Evolutionary conservation across 2,797 vertebrate genomes (phyloP).

Genomic region (Thalassophryne amazonica): DNA sequence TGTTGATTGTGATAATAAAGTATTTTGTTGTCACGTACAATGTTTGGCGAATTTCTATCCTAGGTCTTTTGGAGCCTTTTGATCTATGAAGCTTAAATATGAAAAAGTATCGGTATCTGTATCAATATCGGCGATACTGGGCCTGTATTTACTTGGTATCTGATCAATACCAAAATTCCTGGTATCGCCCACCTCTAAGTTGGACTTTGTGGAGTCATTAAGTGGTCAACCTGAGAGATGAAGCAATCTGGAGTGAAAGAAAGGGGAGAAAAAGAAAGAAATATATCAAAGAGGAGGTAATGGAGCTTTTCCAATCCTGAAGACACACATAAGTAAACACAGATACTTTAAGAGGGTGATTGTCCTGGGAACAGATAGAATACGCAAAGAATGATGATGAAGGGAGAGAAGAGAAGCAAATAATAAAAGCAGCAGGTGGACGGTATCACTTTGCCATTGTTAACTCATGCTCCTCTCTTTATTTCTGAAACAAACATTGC

Average conservation of each 20-base stretch:
- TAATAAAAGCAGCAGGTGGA: conserved; percentile 25
- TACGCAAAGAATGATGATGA: conserved; percentile 28
- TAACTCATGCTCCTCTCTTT: conserved; percentile 7
- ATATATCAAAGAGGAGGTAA: conserved; percentile 46
- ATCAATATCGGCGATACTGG: too few species aligned
- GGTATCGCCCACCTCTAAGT: neutral
- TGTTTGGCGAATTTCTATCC: too few species aligned
- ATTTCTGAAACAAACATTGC: too few species aligned
- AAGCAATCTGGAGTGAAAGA: neutral
- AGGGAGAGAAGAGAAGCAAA: neutral
- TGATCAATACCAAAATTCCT: too few species aligned
- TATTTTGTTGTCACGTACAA: too few species aligned
- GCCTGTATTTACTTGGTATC: too few species aligned
- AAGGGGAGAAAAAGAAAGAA: conserved; percentile 3
- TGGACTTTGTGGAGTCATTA: neutral
- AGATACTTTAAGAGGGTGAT: conserved; percentile 9
- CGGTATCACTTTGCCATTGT: conserved; percentile 12
- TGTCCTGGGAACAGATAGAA: conserved; percentile 1
- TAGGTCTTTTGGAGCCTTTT: too few species aligned
- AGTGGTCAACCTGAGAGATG: neutral
- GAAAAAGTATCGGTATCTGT: too few species aligned
- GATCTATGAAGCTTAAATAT: too few species aligned
- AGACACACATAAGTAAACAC: conserved; percentile 44
- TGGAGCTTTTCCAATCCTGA: conserved; percentile 50
- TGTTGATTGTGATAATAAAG: too few species aligned